These are phyloP conservation scores for Channa argus DNA, from an alignment of 2,113 vertebrate species.

Conservation along the genomic window DNA sequence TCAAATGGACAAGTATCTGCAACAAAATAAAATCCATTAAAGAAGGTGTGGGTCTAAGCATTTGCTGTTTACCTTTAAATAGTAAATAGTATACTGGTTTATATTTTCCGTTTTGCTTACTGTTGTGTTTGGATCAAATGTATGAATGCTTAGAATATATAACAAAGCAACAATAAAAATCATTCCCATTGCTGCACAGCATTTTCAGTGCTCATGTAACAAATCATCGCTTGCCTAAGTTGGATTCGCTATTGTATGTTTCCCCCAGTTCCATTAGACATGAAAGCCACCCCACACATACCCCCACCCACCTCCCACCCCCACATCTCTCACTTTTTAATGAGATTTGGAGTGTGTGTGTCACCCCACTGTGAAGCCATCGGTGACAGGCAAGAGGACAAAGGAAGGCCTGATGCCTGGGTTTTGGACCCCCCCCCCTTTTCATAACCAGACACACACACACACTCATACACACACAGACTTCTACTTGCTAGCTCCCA, in stretches of 20 bases:
- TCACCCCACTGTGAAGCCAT: constrained; percentile 79
- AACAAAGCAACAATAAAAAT: neutral
- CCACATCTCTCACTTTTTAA: constrained; percentile 74
- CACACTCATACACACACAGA: constrained; percentile 12
- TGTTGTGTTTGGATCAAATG: no score
- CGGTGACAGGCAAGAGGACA: constrained; percentile 78
- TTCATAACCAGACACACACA: constrained; percentile 17
- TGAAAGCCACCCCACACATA: constrained; percentile 24
- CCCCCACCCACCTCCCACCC: neutral
- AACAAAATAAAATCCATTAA: constrained; percentile 69
- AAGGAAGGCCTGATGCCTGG: constrained; percentile 75
- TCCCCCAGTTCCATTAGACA: constrained; percentile 40
- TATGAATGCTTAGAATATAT: no score
- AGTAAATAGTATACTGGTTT: no score
- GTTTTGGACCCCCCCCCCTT: constrained; percentile 48
- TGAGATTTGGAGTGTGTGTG: constrained; percentile 77
- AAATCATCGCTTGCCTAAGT: neutral
- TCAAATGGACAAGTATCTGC: constrained; percentile 65
- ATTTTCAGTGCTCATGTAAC: no score
- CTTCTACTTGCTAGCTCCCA: constrained; percentile 69
- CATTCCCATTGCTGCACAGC: no score
- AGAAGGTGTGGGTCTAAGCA: constrained; percentile 8
- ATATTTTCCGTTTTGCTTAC: no score
- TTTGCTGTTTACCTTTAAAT: neutral
- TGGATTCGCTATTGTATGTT: constrained; percentile 14